Percentiles rank a stretch among this genome's conserved stretches.
Conservation (phyloP, 1,140 invertebrate species). For the Drosophila trapezifrons region DNA sequence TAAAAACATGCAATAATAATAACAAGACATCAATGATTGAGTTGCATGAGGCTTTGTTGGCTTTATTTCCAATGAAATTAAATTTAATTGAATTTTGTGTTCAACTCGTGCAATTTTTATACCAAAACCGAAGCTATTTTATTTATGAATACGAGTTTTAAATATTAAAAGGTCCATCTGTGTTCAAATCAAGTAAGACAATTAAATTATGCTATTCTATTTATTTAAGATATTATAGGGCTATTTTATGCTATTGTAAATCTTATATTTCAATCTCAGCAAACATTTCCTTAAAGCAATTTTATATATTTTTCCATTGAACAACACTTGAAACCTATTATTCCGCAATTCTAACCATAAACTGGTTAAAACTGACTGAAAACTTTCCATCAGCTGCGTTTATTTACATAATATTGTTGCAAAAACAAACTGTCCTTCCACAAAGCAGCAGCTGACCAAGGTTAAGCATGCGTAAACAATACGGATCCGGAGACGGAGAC, state of each 20-base stretch:
- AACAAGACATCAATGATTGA: neutral
- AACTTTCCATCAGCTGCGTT: slow-evolving; percentile 55
- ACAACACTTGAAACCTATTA: slow-evolving; percentile 6
- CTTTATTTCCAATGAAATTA: slow-evolving; percentile 6
- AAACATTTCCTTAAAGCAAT: too few relatives aligned
- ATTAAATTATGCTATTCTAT: too few relatives aligned
- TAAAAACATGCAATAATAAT: too few relatives aligned
- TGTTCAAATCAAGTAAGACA: too few relatives aligned
- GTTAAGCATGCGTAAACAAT: slow-evolving; percentile 54
- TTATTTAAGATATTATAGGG: too few relatives aligned
- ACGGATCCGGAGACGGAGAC: neutral
- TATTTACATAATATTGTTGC: slow-evolving; percentile 61
- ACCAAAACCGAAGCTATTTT: neutral
- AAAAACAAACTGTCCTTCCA: slow-evolving; percentile 31
- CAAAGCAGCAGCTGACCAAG: slow-evolving; percentile 19
- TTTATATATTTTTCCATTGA: neutral
- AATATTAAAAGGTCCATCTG: too few relatives aligned
- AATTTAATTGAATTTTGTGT: slow-evolving; percentile 2
- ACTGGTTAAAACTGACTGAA: slow-evolving; percentile 14
- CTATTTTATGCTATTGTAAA: too few relatives aligned
- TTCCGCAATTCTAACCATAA: neutral
- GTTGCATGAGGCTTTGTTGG: neutral
- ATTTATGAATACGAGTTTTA: too few relatives aligned
- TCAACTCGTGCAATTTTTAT: neutral
- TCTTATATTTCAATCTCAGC: too few relatives aligned